Base-by-base conservation (phyloP, 2,888 invertebrate genomes). In the Drosophila meridiana region DNA sequence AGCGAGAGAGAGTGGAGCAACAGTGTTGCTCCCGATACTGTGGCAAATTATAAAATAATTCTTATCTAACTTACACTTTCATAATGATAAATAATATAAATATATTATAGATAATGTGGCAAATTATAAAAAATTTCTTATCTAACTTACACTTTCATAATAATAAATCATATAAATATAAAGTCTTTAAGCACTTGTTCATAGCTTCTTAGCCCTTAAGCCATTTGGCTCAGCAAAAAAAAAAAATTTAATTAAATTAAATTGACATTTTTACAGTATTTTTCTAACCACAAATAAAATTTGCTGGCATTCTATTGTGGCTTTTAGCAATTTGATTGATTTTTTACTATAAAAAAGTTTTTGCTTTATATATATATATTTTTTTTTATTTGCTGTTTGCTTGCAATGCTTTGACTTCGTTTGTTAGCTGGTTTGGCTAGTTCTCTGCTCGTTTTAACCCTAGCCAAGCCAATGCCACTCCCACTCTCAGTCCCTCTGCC, bases 391-490 rank as follows among this genome's bases (percentile, higher is more conserved):
- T 52, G 52, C 7, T 52, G 3, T 40, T 48, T 48, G 38, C 32
- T 69, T 59, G 66, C 69, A 43, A 36, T 58, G 67, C 66, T 83
- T 74, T 83, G 73, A 73, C 47, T 75, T 73, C 66, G 72, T 73
- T 80, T 73, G 69, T 62, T 78, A 61, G 62, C 73, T 60, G 32
- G 52, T 79, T 68, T 64, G 40, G 40, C 43, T 55, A n/a, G 69
- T 26, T 32, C 34, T 26, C 38, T 14, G 13, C 34, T 14, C 20
- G 11, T 28, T 55, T 14, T 40, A 38, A 32, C 43, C 57, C 32
- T 8, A 13, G 5, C 1, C 43, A 20, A 20, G 20, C 20, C 20
- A 20, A 20, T 20, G 20, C 20, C 20, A 20, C 8, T 6, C 2
- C 14, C 26, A 2, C 42, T 5, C 40, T 40, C 40, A 20, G 20